Evolutionary conservation across 2,797 vertebrate species (phyloP).

Genomic region (Gallirallus australis): DNA sequence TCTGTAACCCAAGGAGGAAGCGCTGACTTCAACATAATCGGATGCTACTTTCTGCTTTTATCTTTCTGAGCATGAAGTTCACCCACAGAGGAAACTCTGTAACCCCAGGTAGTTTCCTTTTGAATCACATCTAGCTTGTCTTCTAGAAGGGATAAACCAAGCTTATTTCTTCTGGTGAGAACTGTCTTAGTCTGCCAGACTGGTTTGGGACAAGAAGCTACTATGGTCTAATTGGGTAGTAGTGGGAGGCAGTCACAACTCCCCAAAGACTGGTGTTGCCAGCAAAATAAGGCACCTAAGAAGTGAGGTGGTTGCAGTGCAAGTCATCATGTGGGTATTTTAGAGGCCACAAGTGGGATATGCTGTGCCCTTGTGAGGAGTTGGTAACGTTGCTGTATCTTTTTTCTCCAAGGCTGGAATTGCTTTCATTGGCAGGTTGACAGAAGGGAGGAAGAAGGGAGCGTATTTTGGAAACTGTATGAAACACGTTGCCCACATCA

Average conservation of each 20-base stretch:
- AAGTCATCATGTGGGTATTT: background rate
- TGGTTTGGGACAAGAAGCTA: background rate
- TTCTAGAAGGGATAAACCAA: background rate
- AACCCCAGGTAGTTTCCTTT: slow-evolving; percentile 58
- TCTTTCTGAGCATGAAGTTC: background rate
- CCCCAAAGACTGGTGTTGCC: background rate
- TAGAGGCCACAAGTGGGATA: background rate
- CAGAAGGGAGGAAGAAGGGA: background rate
- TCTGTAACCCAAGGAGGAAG: background rate
- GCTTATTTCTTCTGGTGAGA: background rate
- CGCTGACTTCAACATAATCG: background rate
- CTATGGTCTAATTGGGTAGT: background rate
- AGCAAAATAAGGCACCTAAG: background rate
- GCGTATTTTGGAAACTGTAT: background rate
- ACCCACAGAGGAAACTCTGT: slow-evolving; percentile 42
- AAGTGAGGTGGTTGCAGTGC: background rate
- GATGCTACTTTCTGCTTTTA: background rate
- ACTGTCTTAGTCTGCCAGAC: background rate
- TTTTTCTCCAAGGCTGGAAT: background rate
- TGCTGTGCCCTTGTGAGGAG: background rate
- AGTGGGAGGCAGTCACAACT: background rate
- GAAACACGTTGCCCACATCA: background rate
- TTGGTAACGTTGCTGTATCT: background rate
- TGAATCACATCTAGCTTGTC: slow-evolving; percentile 15
- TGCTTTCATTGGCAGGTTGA: background rate